These are phyloP conservation scores for Aphidius colemani DNA, from an alignment of 2,888 invertebrate genomes.

Conservation along the genomic window DNA sequence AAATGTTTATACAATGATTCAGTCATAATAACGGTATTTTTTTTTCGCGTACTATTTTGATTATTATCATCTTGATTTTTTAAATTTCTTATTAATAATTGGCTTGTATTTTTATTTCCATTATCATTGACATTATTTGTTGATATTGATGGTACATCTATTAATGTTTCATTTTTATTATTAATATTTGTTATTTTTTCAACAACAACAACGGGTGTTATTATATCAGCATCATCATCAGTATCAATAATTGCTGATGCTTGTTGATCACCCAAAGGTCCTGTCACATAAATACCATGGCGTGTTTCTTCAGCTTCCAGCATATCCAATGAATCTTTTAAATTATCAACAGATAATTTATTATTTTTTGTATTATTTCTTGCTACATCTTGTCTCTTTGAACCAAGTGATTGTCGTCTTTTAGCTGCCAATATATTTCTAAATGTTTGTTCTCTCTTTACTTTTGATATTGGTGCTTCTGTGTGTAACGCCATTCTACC, in stretches of 20 bases:
- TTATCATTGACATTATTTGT: slow-evolving; percentile 15
- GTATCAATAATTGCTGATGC: slow-evolving; percentile 23
- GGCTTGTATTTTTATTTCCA: background rate
- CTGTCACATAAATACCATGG: slow-evolving; percentile 47
- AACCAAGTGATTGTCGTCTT: slow-evolving; percentile 65
- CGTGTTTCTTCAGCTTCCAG: slow-evolving; percentile 50
- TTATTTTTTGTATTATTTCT: slow-evolving; percentile 35
- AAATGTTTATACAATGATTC: slow-evolving; percentile 70
- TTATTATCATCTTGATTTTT: slow-evolving; percentile 54
- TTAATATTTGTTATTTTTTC: slow-evolving; percentile 24
- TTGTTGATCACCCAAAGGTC: slow-evolving; percentile 29
- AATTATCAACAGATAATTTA: slow-evolving; percentile 25
- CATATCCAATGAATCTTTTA: slow-evolving; percentile 37
- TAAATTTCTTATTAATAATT: slow-evolving; percentile 15
- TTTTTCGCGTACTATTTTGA: slow-evolving; percentile 56
- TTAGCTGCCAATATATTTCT: slow-evolving; percentile 65
- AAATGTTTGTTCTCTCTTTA: slow-evolving; percentile 50
- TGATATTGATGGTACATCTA: background rate
- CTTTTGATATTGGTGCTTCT: slow-evolving; percentile 47
- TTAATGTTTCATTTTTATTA: slow-evolving; percentile 20
- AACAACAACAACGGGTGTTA: slow-evolving; percentile 22
- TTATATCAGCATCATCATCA: slow-evolving; percentile 25
- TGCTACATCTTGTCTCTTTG: background rate
- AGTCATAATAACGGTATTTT: slow-evolving; percentile 66
- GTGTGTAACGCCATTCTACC: slow-evolving; percentile 44